Evolutionary conservation across 2,888 invertebrate genomes (phyloP), one percentile per base, ranked within the genome.

Genomic region (Mimumesa dahlbomi): DNA sequence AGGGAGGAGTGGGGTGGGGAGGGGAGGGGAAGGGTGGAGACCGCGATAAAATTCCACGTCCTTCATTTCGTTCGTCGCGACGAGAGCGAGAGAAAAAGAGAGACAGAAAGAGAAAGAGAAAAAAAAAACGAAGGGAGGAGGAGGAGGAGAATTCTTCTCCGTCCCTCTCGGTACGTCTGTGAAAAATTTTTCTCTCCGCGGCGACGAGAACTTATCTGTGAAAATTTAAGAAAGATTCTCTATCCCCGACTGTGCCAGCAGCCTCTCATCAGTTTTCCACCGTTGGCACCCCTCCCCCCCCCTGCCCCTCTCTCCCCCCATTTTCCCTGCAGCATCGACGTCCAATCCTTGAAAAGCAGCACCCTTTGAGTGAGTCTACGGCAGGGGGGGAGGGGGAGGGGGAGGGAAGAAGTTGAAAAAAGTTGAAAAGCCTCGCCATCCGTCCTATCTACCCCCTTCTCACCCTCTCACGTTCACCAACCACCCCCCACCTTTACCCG

Each of bases 401-500:
- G n/a, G n/a, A n/a, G n/a, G 59, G 57, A 64, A 65, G 73, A 78
- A 78, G 79, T 78, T 73, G 62, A 61, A 56, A 67, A 57, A 52
- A 58, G 58, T 46, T 48, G 52, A 36, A 53, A 53, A 59, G 36
- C 59, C 29, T 43, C 22, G 25, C 25, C 25, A 25, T 25, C 25
- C 25, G 25, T 25, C 25, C 25, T 25, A 3, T 11, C 53, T 14
- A 9, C 11, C 36, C 2, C 43, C 13, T 46, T 40, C 25, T 7
- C 25, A 25, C n/a, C n/a, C n/a, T n/a, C 7, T 43, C 40, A 7
- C 50, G 50, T 19, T 42, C 19, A 6, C 31, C 43, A n/a, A 13
- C 16, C 45, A 9, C n/a, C 7, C n/a, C 31, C 14, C 1, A 5
- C 19, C 14, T 34, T 14, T 40, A 3, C 13, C n/a, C n/a, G n/a